phyloP scores from a whole-genome alignment of 2,113 vertebrate genomes.

The Micromys minutus region DNA sequence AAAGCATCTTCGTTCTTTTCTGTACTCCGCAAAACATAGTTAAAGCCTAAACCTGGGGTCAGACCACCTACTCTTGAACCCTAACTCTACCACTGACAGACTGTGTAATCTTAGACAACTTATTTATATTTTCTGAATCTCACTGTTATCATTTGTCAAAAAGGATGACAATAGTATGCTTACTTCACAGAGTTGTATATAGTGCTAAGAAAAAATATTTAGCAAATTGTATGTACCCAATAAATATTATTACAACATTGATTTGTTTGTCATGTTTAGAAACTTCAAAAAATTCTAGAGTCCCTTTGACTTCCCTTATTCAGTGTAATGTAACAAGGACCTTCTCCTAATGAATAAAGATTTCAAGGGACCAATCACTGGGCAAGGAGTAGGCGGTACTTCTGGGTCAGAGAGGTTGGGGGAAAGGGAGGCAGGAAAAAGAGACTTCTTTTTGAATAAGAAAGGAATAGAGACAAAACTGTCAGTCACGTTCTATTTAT shows the following conservation, averaged over 20 bases:
- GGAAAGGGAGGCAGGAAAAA: no score
- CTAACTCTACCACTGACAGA: background rate
- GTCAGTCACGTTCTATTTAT: no score
- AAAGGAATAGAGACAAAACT: no score
- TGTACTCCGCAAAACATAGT: background rate
- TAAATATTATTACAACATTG: constrained; percentile 34
- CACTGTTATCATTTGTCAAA: constrained; percentile 43
- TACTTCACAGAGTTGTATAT: constrained; percentile 11
- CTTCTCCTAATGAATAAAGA: no score
- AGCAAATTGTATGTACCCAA: background rate
- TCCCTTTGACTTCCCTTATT: constrained; percentile 45
- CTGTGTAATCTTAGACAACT: background rate
- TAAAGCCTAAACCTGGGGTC: background rate
- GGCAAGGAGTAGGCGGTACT: no score
- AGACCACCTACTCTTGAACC: background rate
- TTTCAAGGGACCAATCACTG: no score
- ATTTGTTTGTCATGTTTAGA: constrained; percentile 51
- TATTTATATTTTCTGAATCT: constrained; percentile 21
- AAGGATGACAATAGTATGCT: background rate
- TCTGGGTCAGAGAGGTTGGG: no score
- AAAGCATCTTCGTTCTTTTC: constrained; percentile 31
- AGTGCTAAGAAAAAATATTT: background rate
- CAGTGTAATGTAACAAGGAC: background rate
- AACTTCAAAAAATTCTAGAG: background rate
- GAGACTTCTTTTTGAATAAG: no score